A percentile compares a stretch with the other conserved stretches of the same genome.
These are phyloP conservation scores for Drosophila sordidula DNA, from an alignment of 2,888 invertebrate genomes.

Conservation along the genomic window DNA sequence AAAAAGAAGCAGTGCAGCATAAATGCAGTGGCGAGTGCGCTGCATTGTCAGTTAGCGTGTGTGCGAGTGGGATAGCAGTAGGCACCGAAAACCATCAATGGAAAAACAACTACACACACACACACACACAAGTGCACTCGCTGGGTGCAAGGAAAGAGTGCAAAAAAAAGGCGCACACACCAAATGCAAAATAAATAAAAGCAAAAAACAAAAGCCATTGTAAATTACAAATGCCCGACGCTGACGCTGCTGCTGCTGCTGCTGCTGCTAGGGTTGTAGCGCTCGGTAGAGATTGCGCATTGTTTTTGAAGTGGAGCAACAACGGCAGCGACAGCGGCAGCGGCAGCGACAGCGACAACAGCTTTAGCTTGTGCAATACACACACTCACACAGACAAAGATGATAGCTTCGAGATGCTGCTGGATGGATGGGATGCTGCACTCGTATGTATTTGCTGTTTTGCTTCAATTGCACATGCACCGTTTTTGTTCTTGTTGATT, in stretches of 20 bases:
- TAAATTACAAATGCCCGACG: conserved; percentile 67
- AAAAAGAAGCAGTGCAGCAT: conserved; percentile 69
- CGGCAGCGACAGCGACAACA: conserved; percentile 11
- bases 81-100: conserved; percentile 79
- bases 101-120: conserved; percentile 71
- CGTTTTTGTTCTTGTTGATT: conserved; percentile 34
- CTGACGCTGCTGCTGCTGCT: conserved; percentile 13
- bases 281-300: conserved; percentile 68
- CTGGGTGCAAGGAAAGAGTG: conserved; percentile 52
- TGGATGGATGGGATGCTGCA: conserved; percentile 26
- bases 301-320: conserved; percentile 71
- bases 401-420: conserved; percentile 57
- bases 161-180: conserved; percentile 48
- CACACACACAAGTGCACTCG: conserved; percentile 35
- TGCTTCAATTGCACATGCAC: conserved; percentile 51
- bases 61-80: conserved; percentile 56
- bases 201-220: conserved; percentile 72
- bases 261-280: conserved; percentile 22
- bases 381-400: conserved; percentile 50
- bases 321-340: conserved; percentile 13
- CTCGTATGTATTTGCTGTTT: conserved; percentile 22
- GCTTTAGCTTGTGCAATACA: too few relatives aligned
- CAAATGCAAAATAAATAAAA: conserved; percentile 50
- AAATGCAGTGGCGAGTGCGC: conserved; percentile 45
- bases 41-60: conserved; percentile 25